phyloP scores from a whole-genome alignment of 1,140 invertebrate species.

The Cotesia chilonis region DNA sequence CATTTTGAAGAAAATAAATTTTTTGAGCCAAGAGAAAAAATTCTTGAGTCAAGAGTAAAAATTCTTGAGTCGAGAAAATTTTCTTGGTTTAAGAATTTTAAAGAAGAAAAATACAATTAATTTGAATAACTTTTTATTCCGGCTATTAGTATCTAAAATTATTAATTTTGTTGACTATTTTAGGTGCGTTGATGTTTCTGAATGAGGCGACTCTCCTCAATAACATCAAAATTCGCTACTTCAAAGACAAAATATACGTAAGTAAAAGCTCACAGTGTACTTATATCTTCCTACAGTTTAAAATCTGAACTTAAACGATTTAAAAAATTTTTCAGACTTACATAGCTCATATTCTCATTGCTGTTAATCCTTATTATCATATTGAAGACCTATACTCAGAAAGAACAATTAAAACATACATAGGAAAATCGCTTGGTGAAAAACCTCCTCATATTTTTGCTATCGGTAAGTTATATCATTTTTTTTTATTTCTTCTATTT shows the following conservation, averaged over 20 bases:
- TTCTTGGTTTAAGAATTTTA: too few relatives aligned
- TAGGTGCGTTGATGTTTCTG: constrained; percentile 96
- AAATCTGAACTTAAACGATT: constrained; percentile 2
- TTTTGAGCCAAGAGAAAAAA: too few relatives aligned
- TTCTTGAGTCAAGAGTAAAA: too few relatives aligned
- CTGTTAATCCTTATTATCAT: constrained; percentile 97
- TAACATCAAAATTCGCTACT: constrained; percentile 90
- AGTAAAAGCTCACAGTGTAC: constrained; percentile 65
- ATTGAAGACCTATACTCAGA: constrained; percentile 88
- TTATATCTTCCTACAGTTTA: not conserved
- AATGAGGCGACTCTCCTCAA: constrained; percentile 97
- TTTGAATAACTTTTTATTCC: too few relatives aligned
- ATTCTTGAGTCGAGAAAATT: too few relatives aligned
- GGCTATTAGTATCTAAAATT: too few relatives aligned
- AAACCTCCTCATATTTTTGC: constrained; percentile 97
- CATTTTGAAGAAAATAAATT: too few relatives aligned
- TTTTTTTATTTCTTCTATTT: not conserved
- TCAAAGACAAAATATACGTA: constrained; percentile 97
- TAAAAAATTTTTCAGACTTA: constrained; percentile 81
- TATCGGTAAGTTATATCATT: constrained; percentile 73
- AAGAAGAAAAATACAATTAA: too few relatives aligned
- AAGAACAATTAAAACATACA: constrained; percentile 89
- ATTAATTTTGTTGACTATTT: not conserved
- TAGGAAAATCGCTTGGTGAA: constrained; percentile 93
- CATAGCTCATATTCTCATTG: constrained; percentile 97